These are phyloP conservation scores for Nesometra sesokonis DNA, from an alignment of 35 echinoderm and acorn worm genomes.

Conservation along the genomic window DNA sequence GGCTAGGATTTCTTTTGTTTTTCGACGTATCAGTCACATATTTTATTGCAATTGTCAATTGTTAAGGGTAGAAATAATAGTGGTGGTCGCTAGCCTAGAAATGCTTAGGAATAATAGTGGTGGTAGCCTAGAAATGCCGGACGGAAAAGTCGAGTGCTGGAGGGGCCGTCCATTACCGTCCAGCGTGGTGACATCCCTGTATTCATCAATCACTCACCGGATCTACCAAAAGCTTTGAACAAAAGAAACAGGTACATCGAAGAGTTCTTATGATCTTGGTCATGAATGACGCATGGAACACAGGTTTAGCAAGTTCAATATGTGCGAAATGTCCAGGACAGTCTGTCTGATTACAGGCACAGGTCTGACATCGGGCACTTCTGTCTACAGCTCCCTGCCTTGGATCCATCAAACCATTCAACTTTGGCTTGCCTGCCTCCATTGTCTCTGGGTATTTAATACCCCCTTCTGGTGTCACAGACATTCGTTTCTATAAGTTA, in stretches of 20 bases:
- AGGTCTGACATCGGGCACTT: conserved; percentile 80
- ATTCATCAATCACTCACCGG: conserved; percentile 31
- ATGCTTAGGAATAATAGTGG: too few relatives aligned
- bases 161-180: too few relatives aligned
- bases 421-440: conserved; percentile 80
- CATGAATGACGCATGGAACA: conserved; percentile 76
- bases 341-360: conserved; percentile 81
- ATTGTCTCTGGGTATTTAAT: conserved; percentile 66
- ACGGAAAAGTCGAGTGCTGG: too few relatives aligned
- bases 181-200: too few relatives aligned
- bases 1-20: too few relatives aligned
- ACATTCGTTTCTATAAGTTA: conserved; percentile 62
- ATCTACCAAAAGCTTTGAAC: conserved; percentile 77
- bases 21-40: too few relatives aligned
- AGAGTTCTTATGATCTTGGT: conserved; percentile 73
- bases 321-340: conserved; percentile 96
- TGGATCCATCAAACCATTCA: conserved; percentile 92
- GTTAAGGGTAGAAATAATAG: too few relatives aligned
- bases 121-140: too few relatives aligned
- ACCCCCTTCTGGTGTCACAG: conserved; percentile 64
- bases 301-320: conserved; percentile 80
- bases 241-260: conserved; percentile 87
- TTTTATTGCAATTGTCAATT: too few relatives aligned
- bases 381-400: conserved; percentile 75
- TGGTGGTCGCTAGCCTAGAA: too few relatives aligned